Base-by-base conservation (phyloP, 2,113 vertebrate genomes). In the Lophius piscatorius region DNA sequence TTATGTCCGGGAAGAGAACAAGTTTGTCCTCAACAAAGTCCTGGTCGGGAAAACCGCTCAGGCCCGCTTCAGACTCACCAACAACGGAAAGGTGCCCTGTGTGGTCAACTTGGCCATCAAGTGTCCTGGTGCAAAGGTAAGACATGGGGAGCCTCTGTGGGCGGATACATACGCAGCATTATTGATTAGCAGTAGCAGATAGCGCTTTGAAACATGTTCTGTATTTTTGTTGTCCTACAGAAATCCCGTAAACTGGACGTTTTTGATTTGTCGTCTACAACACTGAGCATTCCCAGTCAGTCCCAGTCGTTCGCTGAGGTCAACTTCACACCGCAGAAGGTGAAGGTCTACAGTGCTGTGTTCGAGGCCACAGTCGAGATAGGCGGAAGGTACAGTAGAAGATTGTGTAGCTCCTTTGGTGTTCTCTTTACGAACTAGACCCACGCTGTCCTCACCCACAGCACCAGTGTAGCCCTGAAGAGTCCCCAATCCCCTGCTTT, bases 61-160 rank as follows among this genome's bases (percentile, higher is more conserved):
- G 45, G 96, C 94, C 36, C 93, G 92, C 21, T 92, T 98, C 80
- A 93, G 92, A 65, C 90, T 99, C 76, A 81, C 67, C 70, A 98
- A 94, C 11, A 29, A 57, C 10, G 88, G 70, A 10, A 93, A 92
- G 73, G 87, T 99, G 3, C 70, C 92, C 4, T 98, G 94, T 21
- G 74, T 90, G 0, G 78, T 96, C 51, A 79, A 21, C 29, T 54
- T 98, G 6, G 44, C 80, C 0, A 55, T 97, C 62, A 94, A 79
- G 74, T 68, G 91, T 1, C 2, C 60, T 38, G 75, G 71, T 0
- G n/a, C 9, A 17, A 92, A 92, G 94, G 95, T 98, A 70, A 76
- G 74, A 14, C 14, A 12, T 58, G 26, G 3, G 46, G 10, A 49
- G 68, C 6, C 42, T 35, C 8, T 44, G 6, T 33, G 4, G 5